Percentiles rank a stretch among this genome's conserved stretches.
These are phyloP conservation scores for Caenorhabditis macrosperma DNA, from an alignment of 2,888 invertebrate genomes.

Conservation along the genomic window DNA sequence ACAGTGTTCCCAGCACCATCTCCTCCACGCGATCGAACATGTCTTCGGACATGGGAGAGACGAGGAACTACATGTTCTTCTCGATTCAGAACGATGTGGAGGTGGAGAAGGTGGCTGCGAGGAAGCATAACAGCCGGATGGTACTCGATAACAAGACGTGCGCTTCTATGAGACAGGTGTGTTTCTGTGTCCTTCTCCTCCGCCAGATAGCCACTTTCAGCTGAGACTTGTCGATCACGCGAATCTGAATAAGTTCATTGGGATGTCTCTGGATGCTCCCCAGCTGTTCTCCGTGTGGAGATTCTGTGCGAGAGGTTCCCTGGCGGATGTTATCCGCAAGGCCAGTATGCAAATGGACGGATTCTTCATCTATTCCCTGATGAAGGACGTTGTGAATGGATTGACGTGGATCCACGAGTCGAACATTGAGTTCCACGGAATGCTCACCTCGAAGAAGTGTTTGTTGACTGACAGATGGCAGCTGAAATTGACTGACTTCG, in stretches of 20 bases:
- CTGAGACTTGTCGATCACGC: constrained; percentile 68
- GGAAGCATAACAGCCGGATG: constrained; percentile 56
- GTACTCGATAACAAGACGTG: constrained; percentile 30
- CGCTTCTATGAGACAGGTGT: constrained; percentile 25
- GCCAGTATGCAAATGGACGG: constrained; percentile 69
- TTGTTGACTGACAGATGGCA: constrained; percentile 76
- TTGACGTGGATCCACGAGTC: constrained; percentile 57
- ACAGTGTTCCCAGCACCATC: constrained; percentile 41
- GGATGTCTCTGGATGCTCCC: constrained; percentile 74
- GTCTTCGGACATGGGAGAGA: constrained; percentile 40
- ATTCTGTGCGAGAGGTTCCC: constrained; percentile 71
- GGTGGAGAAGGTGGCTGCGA: constrained; percentile 61
- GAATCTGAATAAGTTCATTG: constrained; percentile 73
- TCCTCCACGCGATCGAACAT: constrained; percentile 32
- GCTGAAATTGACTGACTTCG: constrained; percentile 73
- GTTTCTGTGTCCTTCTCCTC: too few relatives aligned
- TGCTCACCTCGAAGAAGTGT: constrained; percentile 67
- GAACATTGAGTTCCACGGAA: constrained; percentile 60
- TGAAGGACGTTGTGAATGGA: constrained; percentile 68
- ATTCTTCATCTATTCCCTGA: constrained; percentile 72
- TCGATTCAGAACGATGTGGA: constrained; percentile 52
- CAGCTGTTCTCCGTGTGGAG: constrained; percentile 73
- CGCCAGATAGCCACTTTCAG: constrained; percentile 26
- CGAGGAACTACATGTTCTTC: constrained; percentile 43
- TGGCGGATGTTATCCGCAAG: constrained; percentile 69